Percentiles rank a stretch among this genome's conserved stretches.
phyloP scores from a whole-genome alignment of 2,888 invertebrate genomes.

The Athetis lepigone region DNA sequence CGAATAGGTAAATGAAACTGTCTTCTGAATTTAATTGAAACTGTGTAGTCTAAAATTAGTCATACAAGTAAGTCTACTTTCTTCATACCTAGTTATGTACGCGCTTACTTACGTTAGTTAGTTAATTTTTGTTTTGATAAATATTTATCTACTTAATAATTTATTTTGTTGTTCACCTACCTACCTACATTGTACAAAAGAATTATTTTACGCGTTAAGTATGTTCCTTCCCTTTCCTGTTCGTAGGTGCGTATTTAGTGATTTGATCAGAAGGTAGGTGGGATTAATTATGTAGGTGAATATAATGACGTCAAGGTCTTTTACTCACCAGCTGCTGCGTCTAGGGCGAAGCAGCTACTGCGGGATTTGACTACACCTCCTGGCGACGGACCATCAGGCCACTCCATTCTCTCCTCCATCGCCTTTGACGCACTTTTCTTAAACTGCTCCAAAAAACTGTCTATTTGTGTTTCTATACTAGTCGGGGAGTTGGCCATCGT shows the following conservation, averaged over 20 bases:
- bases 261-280: slow-evolving; percentile 3
- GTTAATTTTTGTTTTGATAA: slow-evolving; percentile 19
- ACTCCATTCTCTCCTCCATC: slow-evolving; percentile 92
- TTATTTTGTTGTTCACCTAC: neutral
- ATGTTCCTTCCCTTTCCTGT: slow-evolving; percentile 6
- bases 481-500: slow-evolving; percentile 92
- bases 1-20: too few relatives aligned
- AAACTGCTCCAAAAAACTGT: slow-evolving; percentile 95
- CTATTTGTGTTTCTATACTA: slow-evolving; percentile 95
- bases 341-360: slow-evolving; percentile 88
- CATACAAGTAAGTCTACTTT: slow-evolving; percentile 14
- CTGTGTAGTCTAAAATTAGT: slow-evolving; percentile 10
- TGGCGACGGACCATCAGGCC: slow-evolving; percentile 87
- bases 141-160: neutral
- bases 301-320: slow-evolving; percentile 37
- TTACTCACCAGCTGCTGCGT: slow-evolving; percentile 83
- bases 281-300: neutral
- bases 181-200: neutral
- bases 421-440: slow-evolving; percentile 95
- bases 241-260: slow-evolving; percentile 7
- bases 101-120: neutral
- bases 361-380: slow-evolving; percentile 86
- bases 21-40: too few relatives aligned
- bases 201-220: neutral
- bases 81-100: neutral